Conservation (phyloP, 2,888 invertebrate genomes). For the Lumbricus terrestris region DNA sequence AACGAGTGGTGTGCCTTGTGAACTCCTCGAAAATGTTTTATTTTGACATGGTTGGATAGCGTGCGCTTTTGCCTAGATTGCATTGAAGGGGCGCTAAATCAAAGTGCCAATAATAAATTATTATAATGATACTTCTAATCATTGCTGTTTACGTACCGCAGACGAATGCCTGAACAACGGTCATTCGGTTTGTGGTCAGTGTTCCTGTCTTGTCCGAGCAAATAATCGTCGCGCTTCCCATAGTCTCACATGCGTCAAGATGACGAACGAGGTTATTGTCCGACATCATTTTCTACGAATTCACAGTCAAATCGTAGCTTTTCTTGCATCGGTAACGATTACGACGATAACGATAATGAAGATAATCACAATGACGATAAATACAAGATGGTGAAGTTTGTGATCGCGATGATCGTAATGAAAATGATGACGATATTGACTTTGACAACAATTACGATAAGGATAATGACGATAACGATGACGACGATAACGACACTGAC, state of each 20-base stretch:
- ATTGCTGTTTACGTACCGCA: conserved; percentile 68
- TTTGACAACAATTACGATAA: not conserved
- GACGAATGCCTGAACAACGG: conserved; percentile 93
- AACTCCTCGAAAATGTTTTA: too few relatives aligned
- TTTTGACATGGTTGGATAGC: too few relatives aligned
- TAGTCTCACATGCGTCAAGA: conserved; percentile 99
- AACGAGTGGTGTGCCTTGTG: too few relatives aligned
- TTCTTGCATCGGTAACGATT: too few relatives aligned
- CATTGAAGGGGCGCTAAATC: too few relatives aligned
- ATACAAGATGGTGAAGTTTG: too few relatives aligned
- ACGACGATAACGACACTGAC: too few relatives aligned
- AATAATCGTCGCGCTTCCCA: conserved; percentile 99
- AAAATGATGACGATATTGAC: not conserved
- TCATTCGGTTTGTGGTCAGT: conserved; percentile 91
- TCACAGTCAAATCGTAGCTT: not conserved
- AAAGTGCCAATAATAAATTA: too few relatives aligned
- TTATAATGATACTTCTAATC: too few relatives aligned
- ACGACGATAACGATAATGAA: too few relatives aligned
- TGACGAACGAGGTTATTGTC: conserved; percentile 99
- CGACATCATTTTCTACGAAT: conserved; percentile 91
- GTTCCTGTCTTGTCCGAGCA: conserved; percentile 99
- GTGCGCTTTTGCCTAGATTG: too few relatives aligned
- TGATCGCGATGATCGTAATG: not conserved
- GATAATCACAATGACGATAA: too few relatives aligned
- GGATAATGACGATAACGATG: not conserved